Percentiles rank a stretch among this genome's conserved stretches.
Conservation (phyloP, 2,888 invertebrate species). For the Cataglyphis albicans region DNA sequence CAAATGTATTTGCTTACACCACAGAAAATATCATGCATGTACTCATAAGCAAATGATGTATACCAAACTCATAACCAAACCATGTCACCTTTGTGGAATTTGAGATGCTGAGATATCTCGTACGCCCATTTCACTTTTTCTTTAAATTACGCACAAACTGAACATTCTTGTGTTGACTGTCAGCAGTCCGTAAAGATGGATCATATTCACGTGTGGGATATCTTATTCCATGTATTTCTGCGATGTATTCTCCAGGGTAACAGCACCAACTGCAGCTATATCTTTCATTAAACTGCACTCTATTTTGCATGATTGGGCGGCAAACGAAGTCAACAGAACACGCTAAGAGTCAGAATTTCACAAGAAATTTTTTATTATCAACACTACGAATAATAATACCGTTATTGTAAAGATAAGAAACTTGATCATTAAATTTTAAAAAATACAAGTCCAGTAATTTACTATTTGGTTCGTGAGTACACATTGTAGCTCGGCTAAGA, state of each 20-base stretch:
- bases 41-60: slow-evolving; percentile 57
- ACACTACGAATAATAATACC: background rate
- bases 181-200: slow-evolving; percentile 15
- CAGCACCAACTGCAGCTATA: background rate
- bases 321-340: background rate
- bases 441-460: slow-evolving; percentile 12
- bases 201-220: background rate
- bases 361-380: slow-evolving; percentile 10
- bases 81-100: slow-evolving; percentile 50
- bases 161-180: slow-evolving; percentile 6
- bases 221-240: slow-evolving; percentile 9
- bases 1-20: slow-evolving; percentile 60
- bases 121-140: slow-evolving; percentile 12
- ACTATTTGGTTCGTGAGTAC: slow-evolving; percentile 12
- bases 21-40: slow-evolving; percentile 56
- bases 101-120: slow-evolving; percentile 15
- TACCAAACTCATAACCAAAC: slow-evolving; percentile 10
- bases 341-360: background rate
- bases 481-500: slow-evolving; percentile 5
- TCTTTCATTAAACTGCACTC: slow-evolving; percentile 1
- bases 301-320: slow-evolving; percentile 6
- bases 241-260: background rate
- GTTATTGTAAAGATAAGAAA: slow-evolving; percentile 11
- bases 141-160: background rate
- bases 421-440: background rate